phyloP scores from a whole-genome alignment of 1,140 invertebrate species.

The Venturia canescens region DNA sequence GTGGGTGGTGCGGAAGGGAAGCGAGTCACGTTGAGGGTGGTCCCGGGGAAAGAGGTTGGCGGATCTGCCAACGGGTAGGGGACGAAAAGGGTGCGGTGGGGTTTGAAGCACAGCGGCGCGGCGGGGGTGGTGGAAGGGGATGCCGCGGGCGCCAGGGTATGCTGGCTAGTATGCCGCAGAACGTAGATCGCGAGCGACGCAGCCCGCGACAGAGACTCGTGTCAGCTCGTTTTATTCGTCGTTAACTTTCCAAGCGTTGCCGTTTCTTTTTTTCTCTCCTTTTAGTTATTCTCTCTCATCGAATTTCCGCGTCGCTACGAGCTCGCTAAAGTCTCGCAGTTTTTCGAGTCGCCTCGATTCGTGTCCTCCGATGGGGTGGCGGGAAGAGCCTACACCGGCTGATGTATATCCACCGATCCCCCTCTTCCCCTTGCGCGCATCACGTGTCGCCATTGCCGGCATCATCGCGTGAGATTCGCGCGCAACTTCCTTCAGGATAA shows the following conservation, averaged over 20 bases:
- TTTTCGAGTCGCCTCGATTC: neutral
- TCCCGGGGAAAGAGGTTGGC: slow-evolving; percentile 39
- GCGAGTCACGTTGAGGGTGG: slow-evolving; percentile 61
- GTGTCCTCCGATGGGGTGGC: slow-evolving; percentile 15
- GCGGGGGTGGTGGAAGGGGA: slow-evolving; percentile 56
- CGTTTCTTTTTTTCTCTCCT: slow-evolving; percentile 1
- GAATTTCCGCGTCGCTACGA: neutral
- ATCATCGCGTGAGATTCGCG: slow-evolving; percentile 9
- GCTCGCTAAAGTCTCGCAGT: neutral
- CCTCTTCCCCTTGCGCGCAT: slow-evolving; percentile 10
- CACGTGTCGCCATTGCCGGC: slow-evolving; percentile 46
- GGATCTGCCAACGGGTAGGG: slow-evolving; percentile 21
- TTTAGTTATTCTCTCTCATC: no score
- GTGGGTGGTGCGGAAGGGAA: slow-evolving; percentile 57
- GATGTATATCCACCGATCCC: neutral
- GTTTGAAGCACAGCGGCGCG: slow-evolving; percentile 53
- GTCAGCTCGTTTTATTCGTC: slow-evolving; percentile 37
- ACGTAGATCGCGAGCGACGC: slow-evolving; percentile 71
- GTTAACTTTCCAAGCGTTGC: slow-evolving; percentile 13
- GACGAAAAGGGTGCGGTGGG: slow-evolving; percentile 50
- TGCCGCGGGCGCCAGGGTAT: slow-evolving; percentile 63
- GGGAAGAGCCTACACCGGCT: slow-evolving; percentile 40
- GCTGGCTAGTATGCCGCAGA: slow-evolving; percentile 72
- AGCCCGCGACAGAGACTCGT: slow-evolving; percentile 49
- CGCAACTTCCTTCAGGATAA: slow-evolving; percentile 25